Conservation (phyloP, 2,888 invertebrate species). For the Liopterus haemorrhoidalis region DNA sequence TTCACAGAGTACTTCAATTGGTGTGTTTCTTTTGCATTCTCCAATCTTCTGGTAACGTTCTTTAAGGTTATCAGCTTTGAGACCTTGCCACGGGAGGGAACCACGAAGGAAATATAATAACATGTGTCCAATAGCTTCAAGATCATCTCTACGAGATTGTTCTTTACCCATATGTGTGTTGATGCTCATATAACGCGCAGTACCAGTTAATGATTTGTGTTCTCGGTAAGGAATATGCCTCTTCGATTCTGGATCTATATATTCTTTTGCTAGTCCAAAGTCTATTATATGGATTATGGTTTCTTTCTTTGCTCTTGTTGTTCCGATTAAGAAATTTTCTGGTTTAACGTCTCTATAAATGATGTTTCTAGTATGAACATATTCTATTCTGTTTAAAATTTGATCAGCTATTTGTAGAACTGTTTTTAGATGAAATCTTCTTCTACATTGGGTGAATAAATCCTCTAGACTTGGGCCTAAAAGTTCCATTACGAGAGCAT, state of each 20-base stretch:
- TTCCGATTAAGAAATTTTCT: constrained; percentile 98
- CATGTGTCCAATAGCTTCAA: constrained; percentile 99
- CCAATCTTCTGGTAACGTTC: constrained; percentile 99
- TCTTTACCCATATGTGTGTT: constrained; percentile 99
- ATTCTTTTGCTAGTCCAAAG: constrained; percentile 99
- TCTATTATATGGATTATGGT: constrained; percentile 99
- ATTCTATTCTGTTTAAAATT: constrained; percentile 91
- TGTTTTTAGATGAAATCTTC: constrained; percentile 65
- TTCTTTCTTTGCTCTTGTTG: constrained; percentile 94
- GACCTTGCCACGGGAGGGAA: constrained; percentile 99
- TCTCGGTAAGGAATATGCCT: constrained; percentile 99
- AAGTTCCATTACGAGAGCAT: constrained; percentile 68
- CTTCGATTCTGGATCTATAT: constrained; percentile 99
- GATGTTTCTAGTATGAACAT: constrained; percentile 97
- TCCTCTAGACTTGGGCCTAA: constrained; percentile 69
- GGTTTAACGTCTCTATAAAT: constrained; percentile 99
- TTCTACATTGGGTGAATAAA: constrained; percentile 64
- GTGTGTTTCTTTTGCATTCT: constrained; percentile 97
- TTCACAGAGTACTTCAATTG: constrained; percentile 88
- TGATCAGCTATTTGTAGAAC: constrained; percentile 68
- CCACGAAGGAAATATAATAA: constrained; percentile 99
- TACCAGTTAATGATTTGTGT: constrained; percentile 99
- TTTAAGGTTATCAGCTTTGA: constrained; percentile 99
- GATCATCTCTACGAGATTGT: constrained; percentile 97
- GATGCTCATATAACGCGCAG: constrained; percentile 98